Base-by-base conservation (phyloP, 2,113 vertebrate genomes). In the Jaculus jaculus region DNA sequence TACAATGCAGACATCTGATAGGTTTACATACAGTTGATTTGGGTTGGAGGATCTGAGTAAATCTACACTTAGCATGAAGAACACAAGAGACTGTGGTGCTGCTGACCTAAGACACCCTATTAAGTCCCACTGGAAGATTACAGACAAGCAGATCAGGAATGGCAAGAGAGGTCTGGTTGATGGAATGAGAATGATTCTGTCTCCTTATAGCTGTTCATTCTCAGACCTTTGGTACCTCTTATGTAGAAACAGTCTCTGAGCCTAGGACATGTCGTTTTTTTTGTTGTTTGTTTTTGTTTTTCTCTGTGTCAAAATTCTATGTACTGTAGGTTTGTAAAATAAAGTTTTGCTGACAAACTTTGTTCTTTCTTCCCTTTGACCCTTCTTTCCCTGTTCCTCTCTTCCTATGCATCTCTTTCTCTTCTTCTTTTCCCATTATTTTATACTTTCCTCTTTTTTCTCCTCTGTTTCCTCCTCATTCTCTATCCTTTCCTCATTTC, bases 291-390 rank as follows among this genome's bases (percentile, higher is more conserved):
- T 47, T 47, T 47, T 47, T 47, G 5, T 82, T 24, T 37, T 87
- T 60, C 77, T 72, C 84, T 83, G 54, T 28, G 0, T 83, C 28
- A n/a, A 61, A n/a, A 4, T 86, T 68, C 58, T 72, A 2, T 75
- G 28, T 79, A 42, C 13, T 89, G 3, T 69, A 47, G 54, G 18
- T 18, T 86, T 69, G 65, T n/a, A 54, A 60, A 4, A 80, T 21
- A 84, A 84, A 93, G 16, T 15, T 94, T 32, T 93, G 60, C 58
- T 94, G 54, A 92, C 73, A 80, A 92, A 75, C 4, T 65, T 91
- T 37, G 92, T 71, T 81, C n/a, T 74, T 93, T 87, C 28, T 85
- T 63, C 61, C 54, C 26, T 13, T 71, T 71, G 37, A 24, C 20
- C 5, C n/a, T 47, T 87, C 71, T 63, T 32, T 30, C 37, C 21